Evolutionary conservation across 1,140 invertebrate species (phyloP).

Genomic region (Aphidius ervi): DNA sequence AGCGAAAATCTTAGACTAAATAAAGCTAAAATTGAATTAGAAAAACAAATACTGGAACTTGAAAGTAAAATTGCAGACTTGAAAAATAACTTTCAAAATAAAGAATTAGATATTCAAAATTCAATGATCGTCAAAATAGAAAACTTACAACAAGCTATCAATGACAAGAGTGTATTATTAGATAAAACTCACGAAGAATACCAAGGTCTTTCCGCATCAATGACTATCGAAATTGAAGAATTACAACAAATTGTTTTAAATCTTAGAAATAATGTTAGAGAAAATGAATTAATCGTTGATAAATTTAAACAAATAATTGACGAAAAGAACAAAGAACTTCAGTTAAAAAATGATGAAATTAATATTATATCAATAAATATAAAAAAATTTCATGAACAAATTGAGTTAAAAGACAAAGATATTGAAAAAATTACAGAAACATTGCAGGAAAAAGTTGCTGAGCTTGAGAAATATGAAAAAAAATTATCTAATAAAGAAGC

Average conservation of each 20-base stretch:
- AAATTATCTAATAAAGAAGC: conserved; percentile 39
- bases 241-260: conserved; percentile 43
- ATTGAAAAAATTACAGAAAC: conserved; percentile 43
- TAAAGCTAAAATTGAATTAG: conserved; percentile 33
- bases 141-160: conserved; percentile 32
- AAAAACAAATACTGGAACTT: conserved; percentile 46
- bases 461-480: conserved; percentile 50
- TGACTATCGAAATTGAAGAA: conserved; percentile 46
- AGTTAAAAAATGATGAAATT: conserved; percentile 33
- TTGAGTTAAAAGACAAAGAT: conserved; percentile 49
- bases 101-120: conserved; percentile 50
- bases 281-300: conserved; percentile 29
- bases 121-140: conserved; percentile 23
- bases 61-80: conserved; percentile 42
- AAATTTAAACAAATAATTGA: conserved; percentile 36
- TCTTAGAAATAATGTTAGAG: conserved; percentile 28
- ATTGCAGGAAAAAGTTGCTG: conserved; percentile 48
- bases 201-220: conserved; percentile 34
- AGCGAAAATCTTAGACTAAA: conserved; percentile 38
- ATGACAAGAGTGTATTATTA: conserved; percentile 35
- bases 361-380: too few species aligned
- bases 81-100: conserved; percentile 53
- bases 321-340: conserved; percentile 38
- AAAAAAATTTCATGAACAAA: conserved; percentile 47
- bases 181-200: conserved; percentile 42